Evolutionary conservation across 2,797 vertebrate genomes (phyloP).

Genomic region (Acipenser transmontanus): DNA sequence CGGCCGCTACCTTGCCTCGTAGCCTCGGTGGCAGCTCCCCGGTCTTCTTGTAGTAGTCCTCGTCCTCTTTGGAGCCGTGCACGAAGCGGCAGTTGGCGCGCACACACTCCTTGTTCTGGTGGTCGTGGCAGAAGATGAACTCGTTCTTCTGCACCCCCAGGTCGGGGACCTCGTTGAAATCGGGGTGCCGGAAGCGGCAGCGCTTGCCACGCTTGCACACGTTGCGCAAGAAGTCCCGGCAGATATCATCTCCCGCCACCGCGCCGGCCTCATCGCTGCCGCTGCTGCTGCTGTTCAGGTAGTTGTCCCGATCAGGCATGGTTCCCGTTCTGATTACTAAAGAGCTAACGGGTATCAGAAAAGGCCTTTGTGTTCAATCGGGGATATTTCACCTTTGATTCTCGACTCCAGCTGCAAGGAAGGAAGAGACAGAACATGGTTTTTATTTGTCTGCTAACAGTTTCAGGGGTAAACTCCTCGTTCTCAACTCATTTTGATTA

Average conservation of each 20-base stretch:
- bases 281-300: constrained; percentile 66
- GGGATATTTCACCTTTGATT: too few species aligned
- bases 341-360: too few species aligned
- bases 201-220: constrained; percentile 94
- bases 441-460: too few species aligned
- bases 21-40: constrained; percentile 85
- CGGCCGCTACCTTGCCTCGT: constrained; percentile 88
- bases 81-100: constrained; percentile 91
- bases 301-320: constrained; percentile 89
- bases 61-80: constrained; percentile 93
- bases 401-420: too few species aligned
- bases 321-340: constrained; percentile 22
- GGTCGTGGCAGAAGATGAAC: constrained; percentile 95
- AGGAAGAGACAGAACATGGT: too few species aligned
- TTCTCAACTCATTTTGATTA: too few species aligned
- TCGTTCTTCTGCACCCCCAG: constrained; percentile 94
- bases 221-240: constrained; percentile 89
- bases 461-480: too few species aligned
- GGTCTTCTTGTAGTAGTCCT: constrained; percentile 92
- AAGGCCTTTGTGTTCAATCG: too few species aligned
- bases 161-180: constrained; percentile 87
- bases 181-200: constrained; percentile 89
- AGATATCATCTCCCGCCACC: constrained; percentile 73
- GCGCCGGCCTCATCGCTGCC: constrained; percentile 59
- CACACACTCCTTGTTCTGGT: constrained; percentile 94